A percentile compares a stretch with the other conserved stretches of the same genome.
Conservation (phyloP, 1,140 invertebrate species). For the Pollicipes pollicipes region DNA sequence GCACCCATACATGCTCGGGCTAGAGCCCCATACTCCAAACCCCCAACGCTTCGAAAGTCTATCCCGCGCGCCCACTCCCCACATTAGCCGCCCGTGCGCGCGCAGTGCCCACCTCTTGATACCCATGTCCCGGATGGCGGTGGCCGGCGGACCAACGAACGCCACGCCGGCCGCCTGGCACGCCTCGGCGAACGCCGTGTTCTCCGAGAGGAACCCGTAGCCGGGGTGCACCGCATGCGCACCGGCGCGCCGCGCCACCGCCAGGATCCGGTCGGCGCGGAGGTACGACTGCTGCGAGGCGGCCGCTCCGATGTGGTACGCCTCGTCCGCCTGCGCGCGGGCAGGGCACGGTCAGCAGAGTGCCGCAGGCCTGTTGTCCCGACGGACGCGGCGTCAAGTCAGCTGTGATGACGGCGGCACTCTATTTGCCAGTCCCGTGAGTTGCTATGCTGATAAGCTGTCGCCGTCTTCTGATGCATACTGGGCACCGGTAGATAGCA, state of each 20-base stretch:
- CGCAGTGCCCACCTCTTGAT: constrained; percentile 58
- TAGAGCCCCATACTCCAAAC: too few relatives aligned
- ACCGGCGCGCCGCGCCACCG: constrained; percentile 50
- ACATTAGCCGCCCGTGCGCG: too few relatives aligned
- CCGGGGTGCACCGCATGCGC: constrained; percentile 83
- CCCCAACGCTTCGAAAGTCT: too few relatives aligned
- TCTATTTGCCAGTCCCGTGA: too few relatives aligned
- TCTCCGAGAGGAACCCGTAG: constrained; percentile 85
- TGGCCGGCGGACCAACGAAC: constrained; percentile 83
- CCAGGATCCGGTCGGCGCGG: constrained; percentile 63
- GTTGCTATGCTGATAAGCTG: too few relatives aligned
- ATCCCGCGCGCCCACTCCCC: too few relatives aligned
- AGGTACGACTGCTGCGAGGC: constrained; percentile 77
- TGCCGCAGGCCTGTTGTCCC: too few relatives aligned
- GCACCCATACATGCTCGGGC: too few relatives aligned
- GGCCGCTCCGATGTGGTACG: constrained; percentile 69
- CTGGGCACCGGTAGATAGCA: too few relatives aligned
- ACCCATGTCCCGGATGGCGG: constrained; percentile 93
- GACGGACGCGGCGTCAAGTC: too few relatives aligned
- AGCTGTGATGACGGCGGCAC: too few relatives aligned
- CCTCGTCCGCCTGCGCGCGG: constrained; percentile 17
- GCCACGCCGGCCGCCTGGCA: constrained; percentile 56
- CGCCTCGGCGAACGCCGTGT: constrained; percentile 69
- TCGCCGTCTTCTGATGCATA: too few relatives aligned
- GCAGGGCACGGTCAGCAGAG: not conserved